A percentile compares a stretch with the other conserved stretches of the same genome.
These are phyloP conservation scores for Clanis bilineata DNA, from an alignment of 2,888 invertebrate genomes.

Conservation along the genomic window DNA sequence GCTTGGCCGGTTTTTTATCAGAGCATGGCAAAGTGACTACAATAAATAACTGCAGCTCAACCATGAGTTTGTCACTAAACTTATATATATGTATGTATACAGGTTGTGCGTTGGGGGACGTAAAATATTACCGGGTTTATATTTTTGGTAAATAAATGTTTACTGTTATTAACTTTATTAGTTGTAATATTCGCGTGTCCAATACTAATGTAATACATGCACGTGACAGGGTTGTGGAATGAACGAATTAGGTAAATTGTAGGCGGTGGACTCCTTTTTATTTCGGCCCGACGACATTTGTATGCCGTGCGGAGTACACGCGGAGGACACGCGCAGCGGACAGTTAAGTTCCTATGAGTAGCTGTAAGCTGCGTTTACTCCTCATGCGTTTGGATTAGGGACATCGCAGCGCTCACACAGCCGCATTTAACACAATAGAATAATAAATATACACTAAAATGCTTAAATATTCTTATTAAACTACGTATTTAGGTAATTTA, in stretches of 20 bases:
- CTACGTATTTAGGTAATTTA: neutral
- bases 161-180: slow-evolving; percentile 29
- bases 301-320: slow-evolving; percentile 49
- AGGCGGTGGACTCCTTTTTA: slow-evolving; percentile 43
- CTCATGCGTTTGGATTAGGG: slow-evolving; percentile 18
- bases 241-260: slow-evolving; percentile 50
- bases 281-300: slow-evolving; percentile 54
- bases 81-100: too few species aligned
- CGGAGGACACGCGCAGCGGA: slow-evolving; percentile 32
- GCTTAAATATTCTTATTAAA: neutral
- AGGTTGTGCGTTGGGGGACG: neutral
- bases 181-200: slow-evolving; percentile 35
- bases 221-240: slow-evolving; percentile 50
- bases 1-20: too few species aligned
- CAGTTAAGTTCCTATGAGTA: slow-evolving; percentile 69
- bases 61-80: too few species aligned
- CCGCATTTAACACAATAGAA: neutral
- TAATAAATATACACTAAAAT: neutral
- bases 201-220: slow-evolving; percentile 32
- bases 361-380: slow-evolving; percentile 44
- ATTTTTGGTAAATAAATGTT: slow-evolving; percentile 2
- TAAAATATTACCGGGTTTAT: neutral
- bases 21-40: too few species aligned
- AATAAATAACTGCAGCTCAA: too few species aligned
- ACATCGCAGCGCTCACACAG: neutral